Evolutionary conservation across 2,113 vertebrate genomes (phyloP).

Genomic region (Hepsetus odoe): DNA sequence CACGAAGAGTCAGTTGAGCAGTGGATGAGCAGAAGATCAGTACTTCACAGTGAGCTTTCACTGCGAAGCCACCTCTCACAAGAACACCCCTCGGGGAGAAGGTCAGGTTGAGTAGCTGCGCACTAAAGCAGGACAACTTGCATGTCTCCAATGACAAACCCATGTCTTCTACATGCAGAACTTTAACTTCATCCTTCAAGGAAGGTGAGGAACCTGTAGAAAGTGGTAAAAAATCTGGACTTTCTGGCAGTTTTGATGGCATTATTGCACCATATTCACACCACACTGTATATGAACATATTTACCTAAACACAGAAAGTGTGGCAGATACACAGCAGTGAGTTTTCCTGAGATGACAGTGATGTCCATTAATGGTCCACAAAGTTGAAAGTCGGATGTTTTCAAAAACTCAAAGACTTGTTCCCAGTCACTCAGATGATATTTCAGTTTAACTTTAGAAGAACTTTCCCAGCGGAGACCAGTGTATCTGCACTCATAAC

Average conservation of each 20-base stretch:
- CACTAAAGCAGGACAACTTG: constrained; percentile 1
- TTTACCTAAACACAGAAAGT: constrained; percentile 39
- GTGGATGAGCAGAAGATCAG: background rate
- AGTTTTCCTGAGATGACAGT: constrained; percentile 9
- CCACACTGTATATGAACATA: background rate
- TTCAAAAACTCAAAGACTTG: background rate
- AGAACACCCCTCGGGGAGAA: constrained; percentile 23
- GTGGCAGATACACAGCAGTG: constrained; percentile 29
- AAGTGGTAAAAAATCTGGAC: background rate
- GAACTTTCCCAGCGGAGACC: constrained; percentile 19
- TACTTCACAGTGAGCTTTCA: constrained; percentile 24
- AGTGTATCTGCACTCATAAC: constrained; percentile 30
- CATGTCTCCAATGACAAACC: background rate
- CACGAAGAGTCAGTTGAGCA: constrained; percentile 21
- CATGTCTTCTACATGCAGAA: constrained; percentile 7
- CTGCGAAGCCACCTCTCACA: background rate
- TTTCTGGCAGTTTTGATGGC: background rate
- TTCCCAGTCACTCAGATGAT: constrained; percentile 31
- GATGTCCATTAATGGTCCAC: constrained; percentile 30
- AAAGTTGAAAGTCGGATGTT: background rate
- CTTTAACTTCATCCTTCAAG: background rate
- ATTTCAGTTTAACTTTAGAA: background rate
- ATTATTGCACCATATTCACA: no score
- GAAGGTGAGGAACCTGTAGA: background rate
- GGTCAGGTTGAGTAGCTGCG: background rate